phyloP scores from a whole-genome alignment of 2,113 vertebrate species.

The Hipposideros armiger region DNA sequence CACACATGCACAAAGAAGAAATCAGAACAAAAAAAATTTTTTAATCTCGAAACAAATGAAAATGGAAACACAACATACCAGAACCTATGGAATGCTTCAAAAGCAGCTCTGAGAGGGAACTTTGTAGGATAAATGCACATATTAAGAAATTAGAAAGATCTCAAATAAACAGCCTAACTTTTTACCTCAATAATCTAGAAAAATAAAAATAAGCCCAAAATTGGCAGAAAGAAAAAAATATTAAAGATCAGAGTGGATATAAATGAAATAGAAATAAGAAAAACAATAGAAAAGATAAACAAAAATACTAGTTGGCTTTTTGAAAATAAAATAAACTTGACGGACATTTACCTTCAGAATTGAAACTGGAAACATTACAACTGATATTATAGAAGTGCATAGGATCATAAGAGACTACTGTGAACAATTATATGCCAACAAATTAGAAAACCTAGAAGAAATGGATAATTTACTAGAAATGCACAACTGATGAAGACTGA shows the following conservation, averaged over 20 bases:
- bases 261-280: neutral
- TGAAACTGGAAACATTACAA: neutral
- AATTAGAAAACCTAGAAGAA: neutral
- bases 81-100: neutral
- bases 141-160: neutral
- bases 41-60: neutral
- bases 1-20: neutral
- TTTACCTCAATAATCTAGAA: neutral
- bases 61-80: neutral
- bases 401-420: neutral
- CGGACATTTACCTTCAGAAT: neutral
- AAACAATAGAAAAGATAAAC: neutral
- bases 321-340: neutral
- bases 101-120: neutral
- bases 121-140: neutral
- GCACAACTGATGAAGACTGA: neutral
- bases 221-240: neutral
- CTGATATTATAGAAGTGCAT: neutral
- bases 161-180: neutral
- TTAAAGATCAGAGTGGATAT: neutral
- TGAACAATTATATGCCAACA: neutral
- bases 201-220: neutral
- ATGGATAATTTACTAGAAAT: neutral
- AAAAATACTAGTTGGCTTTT: neutral
- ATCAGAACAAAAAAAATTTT: neutral